Percentiles rank a stretch among this genome's conserved stretches.
phyloP scores from a whole-genome alignment of 2,888 invertebrate genomes.

The Spilosoma lubricipeda region DNA sequence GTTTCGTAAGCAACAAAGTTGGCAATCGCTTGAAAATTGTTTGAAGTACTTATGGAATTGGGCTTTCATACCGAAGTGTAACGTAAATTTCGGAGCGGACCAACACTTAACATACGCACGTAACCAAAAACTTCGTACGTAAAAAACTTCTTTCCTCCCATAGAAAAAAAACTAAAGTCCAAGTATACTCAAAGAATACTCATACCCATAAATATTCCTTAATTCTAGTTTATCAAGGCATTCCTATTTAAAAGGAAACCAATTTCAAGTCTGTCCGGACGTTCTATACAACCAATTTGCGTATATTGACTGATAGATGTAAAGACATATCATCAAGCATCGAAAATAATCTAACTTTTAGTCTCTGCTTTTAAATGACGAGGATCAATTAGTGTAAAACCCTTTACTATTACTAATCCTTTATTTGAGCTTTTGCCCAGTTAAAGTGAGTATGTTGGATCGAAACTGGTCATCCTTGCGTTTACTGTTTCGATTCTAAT shows the following conservation, averaged over 20 bases:
- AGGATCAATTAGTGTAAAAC: too few species aligned
- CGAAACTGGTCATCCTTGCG: background rate
- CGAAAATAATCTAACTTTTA: background rate
- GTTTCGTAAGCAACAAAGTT: constrained; percentile 29
- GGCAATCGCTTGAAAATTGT: constrained; percentile 31
- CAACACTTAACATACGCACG: background rate
- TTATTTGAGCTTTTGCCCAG: background rate
- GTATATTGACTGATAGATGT: background rate
- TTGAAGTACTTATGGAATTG: constrained; percentile 30
- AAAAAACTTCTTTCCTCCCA: background rate
- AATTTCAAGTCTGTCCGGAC: background rate
- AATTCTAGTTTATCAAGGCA: background rate
- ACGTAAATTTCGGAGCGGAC: constrained; percentile 12
- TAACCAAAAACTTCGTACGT: too few species aligned
- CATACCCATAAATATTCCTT: background rate
- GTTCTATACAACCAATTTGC: background rate
- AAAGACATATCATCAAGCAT: background rate
- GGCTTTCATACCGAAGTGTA: constrained; percentile 42
- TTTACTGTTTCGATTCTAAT: too few species aligned
- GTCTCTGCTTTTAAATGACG: background rate
- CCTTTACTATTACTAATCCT: background rate
- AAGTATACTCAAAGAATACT: background rate
- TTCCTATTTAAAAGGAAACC: too few species aligned
- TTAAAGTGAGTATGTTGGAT: background rate
- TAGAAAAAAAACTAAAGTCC: background rate